These are phyloP conservation scores for Prostheceraeus crozeri DNA, from an alignment of 2,888 invertebrate genomes.

Conservation along the genomic window DNA sequence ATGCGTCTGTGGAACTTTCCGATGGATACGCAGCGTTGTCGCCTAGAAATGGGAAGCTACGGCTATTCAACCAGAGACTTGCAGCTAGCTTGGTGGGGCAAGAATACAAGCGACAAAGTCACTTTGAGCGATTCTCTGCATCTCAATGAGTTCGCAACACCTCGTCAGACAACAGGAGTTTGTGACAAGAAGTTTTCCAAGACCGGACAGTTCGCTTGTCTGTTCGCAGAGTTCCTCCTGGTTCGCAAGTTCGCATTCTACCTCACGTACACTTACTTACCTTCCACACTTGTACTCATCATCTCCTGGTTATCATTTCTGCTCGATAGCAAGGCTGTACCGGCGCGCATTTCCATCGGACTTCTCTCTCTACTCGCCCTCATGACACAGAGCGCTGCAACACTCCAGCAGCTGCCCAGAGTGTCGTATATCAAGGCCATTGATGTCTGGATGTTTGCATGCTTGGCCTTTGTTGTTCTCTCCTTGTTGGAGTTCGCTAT, in stretches of 20 bases:
- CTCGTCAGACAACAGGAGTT: background rate
- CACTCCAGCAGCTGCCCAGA: slow-evolving; percentile 13
- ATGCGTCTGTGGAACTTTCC: slow-evolving; percentile 34
- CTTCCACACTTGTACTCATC: background rate
- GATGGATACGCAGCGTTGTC: slow-evolving; percentile 34
- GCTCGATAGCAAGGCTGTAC: slow-evolving; percentile 23
- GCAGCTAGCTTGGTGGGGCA: slow-evolving; percentile 22
- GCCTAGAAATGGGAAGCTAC: slow-evolving; percentile 27
- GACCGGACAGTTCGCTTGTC: slow-evolving; percentile 20
- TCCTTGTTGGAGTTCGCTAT: slow-evolving; percentile 28
- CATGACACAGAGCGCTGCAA: slow-evolving; percentile 22
- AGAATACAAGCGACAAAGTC: background rate
- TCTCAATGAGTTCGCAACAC: slow-evolving; percentile 21
- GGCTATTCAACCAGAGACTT: slow-evolving; percentile 8
- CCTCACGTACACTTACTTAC: slow-evolving; percentile 19
- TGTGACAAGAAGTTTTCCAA: slow-evolving; percentile 19
- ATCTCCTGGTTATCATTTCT: slow-evolving; percentile 29
- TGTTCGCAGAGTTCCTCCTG: background rate
- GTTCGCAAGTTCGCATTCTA: slow-evolving; percentile 31
- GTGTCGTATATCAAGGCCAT: slow-evolving; percentile 31
- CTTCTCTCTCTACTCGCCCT: slow-evolving; percentile 25
- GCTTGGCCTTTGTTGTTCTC: slow-evolving; percentile 19
- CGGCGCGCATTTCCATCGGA: slow-evolving; percentile 21
- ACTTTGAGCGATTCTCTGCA: background rate
- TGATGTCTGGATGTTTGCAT: slow-evolving; percentile 25